Base-by-base conservation (phyloP, 23 tunicate species). In the Ciona savignyi region DNA sequence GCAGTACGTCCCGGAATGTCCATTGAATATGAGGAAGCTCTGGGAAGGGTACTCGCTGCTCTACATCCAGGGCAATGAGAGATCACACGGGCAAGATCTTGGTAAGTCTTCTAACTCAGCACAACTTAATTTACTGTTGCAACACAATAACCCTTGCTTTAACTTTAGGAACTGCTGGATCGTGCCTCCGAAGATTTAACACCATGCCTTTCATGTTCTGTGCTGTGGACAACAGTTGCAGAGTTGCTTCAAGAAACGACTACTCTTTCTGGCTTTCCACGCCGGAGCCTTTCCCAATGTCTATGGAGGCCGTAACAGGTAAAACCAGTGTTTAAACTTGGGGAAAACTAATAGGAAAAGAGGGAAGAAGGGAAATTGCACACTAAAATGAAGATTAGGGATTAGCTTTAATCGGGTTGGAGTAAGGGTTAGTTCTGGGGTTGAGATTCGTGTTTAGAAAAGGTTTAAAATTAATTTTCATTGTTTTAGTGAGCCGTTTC, bases 31-130 rank as follows among this genome's bases (percentile, higher is more conserved):
- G 73, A 60, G 70, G 9, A 83, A 75, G 60, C 62, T 95, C 83
- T 95, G 99, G 99, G 95, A 83, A 29, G 99, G 99, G 1, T 95
- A 95, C 66, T 95, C 99, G 22, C 34, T 95, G 48, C 73, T 90
- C 15, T 90, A 76, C 64, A 67, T 90, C 23, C 97, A 90, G 79
- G 97, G 97, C 49, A 90, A 90, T 60, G 97, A 90, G 63, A 31
- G 83, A 30, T 74, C 89, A 11, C 97, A 90, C 72, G 97, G 97
- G 11, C 97, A 90, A 79, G 97, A 90, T 79, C 71, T 90, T 28
- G 97, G 97, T 90, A 28, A 0, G 90, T 35, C 23, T 9, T 22
- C 28, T n/a, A n/a, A n/a, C n/a, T n/a, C n/a, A n/a, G n/a, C n/a
- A n/a, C n/a, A n/a, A n/a, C n/a, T n/a, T n/a, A n/a, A n/a, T n/a